Evolutionary conservation across 2,797 vertebrate genomes (phyloP), one percentile per base, ranked within the genome.

Genomic region (Astyanax mexicanus): DNA sequence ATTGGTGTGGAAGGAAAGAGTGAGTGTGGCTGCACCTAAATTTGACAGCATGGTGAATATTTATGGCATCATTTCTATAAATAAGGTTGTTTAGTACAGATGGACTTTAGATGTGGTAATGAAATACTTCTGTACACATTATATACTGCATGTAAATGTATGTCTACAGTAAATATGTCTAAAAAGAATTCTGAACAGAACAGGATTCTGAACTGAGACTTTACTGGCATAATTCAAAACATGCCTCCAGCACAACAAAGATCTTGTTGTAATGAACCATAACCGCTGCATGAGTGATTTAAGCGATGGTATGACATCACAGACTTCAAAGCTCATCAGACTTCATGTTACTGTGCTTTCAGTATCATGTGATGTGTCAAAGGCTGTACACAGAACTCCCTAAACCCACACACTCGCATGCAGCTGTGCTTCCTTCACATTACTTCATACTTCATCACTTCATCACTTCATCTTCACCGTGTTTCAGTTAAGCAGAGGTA

Each of bases 391-490:
- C 64, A 69, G 52, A 77, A 67, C 57, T 44, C 44, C 44, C 65
- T 54, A 23, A 49, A 17, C 52, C 64, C 57, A 35, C 52, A 25
- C 29, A 58, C 23, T 54, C 54, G 4, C 45, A 69, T 51, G 15
- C 35, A 38, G 45, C 55, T 60, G 29, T 27, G 77, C 61, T 69
- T 65, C 72, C 37, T 32, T 79, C 42, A 61, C 27, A 74, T 25
- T 25, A 54, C 52, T 45, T 21, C 65, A 79, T 49, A 49, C 67
- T 81, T 67, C 61, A 58, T 71, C 45, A 49, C 67, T 81, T 67
- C 61, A 58, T 71, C 45, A 52, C 73, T 57, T 66, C 69, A 19
- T 47, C 32, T 23, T 49, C 60, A 29, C 58, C 35, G 74, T 77
- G 35, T 74, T 77, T 40, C 64, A 44, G 47, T 68, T 75, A 49